Conservation (phyloP, 2,113 vertebrate genomes). For the Crotalus helleri region DNA sequence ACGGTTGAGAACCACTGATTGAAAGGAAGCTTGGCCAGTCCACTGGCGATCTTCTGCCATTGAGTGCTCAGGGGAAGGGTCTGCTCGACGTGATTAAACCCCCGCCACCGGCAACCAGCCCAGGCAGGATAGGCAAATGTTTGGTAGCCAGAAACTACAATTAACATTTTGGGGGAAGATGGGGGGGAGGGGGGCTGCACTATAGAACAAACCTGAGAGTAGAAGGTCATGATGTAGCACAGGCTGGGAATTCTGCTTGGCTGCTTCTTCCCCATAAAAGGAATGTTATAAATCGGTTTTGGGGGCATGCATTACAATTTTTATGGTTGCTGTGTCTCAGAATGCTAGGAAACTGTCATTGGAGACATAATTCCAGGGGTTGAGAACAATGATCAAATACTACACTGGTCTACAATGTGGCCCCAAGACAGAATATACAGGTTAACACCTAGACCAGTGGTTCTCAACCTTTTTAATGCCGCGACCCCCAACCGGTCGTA, state of each 20-base stretch:
- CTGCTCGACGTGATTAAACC: neutral
- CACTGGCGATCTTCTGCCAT: neutral
- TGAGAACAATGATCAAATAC: neutral
- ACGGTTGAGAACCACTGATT: too few species aligned
- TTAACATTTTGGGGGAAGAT: neutral
- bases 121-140: neutral
- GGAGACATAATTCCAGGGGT: neutral
- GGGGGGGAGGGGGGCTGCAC: neutral
- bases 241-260: neutral
- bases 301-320: neutral
- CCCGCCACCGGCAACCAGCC: neutral
- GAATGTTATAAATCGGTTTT: neutral
- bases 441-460: neutral
- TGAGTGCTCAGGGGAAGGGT: neutral
- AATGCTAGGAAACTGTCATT: neutral
- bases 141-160: neutral
- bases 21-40: neutral
- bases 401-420: neutral
- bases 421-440: neutral
- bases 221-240: neutral
- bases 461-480: too few species aligned
- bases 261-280: neutral
- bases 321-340: neutral
- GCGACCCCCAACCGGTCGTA: too few species aligned
- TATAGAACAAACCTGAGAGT: neutral